These are phyloP conservation scores for Hucho hucho DNA, from an alignment of 2,113 vertebrate species.

Conservation along the genomic window DNA sequence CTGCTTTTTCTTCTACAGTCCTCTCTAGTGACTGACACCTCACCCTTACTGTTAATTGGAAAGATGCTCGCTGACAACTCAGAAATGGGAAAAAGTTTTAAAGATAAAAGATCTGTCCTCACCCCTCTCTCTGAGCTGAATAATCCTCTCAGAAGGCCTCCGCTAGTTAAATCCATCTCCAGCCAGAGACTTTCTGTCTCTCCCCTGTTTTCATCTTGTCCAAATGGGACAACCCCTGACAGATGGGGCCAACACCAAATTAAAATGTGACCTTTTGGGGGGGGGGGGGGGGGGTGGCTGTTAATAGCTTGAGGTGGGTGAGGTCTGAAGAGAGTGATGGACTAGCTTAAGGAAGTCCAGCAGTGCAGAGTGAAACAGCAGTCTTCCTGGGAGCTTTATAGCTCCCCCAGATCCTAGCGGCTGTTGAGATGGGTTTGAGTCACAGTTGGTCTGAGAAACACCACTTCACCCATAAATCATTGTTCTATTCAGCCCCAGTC, in stretches of 20 bases:
- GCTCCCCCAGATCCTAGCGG: neutral
- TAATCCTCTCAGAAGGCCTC: neutral
- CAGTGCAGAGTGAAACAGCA: too few relatives aligned
- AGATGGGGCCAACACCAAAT: conserved; percentile 27
- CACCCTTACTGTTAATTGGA: conserved; percentile 15
- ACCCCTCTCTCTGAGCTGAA: neutral
- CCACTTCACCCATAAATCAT: conserved; percentile 24
- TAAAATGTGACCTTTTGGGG: conserved; percentile 42
- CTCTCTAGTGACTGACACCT: neutral
- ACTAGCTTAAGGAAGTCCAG: neutral
- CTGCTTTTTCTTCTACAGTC: neutral
- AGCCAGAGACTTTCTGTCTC: neutral
- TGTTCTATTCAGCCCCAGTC: neutral
- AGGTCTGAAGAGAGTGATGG: neutral
- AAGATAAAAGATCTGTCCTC: conserved; percentile 1
- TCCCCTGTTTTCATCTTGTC: conserved; percentile 20
- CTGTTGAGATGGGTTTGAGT: neutral
- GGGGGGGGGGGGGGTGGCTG: too few relatives aligned
- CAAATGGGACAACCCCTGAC: conserved; percentile 19
- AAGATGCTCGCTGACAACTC: conserved; percentile 1
- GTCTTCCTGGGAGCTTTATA: too few relatives aligned
- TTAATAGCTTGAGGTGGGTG: conserved; percentile 40
- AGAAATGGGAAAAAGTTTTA: neutral
- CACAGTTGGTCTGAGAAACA: neutral
- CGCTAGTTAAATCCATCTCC: neutral